Percentiles rank a stretch among this genome's conserved stretches.
Evolutionary conservation across 2,797 vertebrate genomes (phyloP).

Genomic region (Tamandua tetradactyla): DNA sequence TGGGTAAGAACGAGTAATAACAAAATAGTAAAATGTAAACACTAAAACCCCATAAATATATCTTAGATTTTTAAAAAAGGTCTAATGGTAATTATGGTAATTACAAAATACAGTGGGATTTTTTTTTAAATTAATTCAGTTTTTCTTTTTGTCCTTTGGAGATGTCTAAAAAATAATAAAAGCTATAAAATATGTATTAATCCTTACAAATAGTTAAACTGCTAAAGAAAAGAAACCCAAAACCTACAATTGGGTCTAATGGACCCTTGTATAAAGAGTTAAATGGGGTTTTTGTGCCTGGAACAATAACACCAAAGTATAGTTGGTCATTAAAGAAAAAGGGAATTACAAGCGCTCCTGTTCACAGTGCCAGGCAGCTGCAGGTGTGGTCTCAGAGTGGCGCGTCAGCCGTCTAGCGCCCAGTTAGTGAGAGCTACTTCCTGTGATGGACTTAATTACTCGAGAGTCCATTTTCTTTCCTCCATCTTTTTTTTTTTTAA

Average conservation of each 20-base stretch:
- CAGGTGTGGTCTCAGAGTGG: neutral
- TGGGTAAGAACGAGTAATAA: neutral
- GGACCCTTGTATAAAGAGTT: neutral
- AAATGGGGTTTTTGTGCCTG: neutral
- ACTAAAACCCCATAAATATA: neutral
- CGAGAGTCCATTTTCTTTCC: neutral
- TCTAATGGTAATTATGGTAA: neutral
- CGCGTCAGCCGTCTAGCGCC: neutral
- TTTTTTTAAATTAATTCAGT: neutral
- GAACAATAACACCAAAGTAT: neutral
- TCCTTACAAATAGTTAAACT: constrained; percentile 3
- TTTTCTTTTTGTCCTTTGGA: neutral
- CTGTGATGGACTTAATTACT: neutral
- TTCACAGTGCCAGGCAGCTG: neutral
- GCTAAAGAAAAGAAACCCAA: neutral
- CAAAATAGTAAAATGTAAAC: constrained; percentile 4
- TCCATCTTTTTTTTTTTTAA: neutral
- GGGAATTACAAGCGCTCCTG: neutral
- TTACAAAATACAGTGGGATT: neutral
- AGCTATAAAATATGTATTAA: neutral
- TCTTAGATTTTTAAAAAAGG: neutral
- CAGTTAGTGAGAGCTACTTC: neutral
- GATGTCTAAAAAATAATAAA: neutral
- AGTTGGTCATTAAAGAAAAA: neutral
- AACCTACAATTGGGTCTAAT: neutral